phyloP scores from a whole-genome alignment of 2,797 vertebrate genomes.

The Coracias cyanogaster region DNA sequence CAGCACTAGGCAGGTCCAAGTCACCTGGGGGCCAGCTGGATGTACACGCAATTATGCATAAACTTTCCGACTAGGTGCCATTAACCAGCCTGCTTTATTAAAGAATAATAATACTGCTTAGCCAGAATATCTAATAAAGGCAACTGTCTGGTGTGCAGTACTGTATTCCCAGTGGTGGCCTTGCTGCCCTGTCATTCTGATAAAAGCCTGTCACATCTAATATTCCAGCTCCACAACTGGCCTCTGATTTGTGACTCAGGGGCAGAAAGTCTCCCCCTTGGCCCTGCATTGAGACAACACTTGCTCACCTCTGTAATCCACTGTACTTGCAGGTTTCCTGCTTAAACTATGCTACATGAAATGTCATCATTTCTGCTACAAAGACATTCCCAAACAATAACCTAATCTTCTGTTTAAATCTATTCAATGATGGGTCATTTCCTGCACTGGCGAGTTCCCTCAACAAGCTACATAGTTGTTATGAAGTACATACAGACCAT shows the following conservation, averaged over 20 bases:
- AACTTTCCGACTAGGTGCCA: neutral
- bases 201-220: neutral
- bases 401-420: neutral
- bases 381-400: no score
- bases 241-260: neutral
- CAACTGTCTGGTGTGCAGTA: neutral
- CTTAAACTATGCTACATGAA: neutral
- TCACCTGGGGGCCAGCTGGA: neutral
- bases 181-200: neutral
- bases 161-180: neutral
- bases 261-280: neutral
- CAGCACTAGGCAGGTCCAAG: neutral
- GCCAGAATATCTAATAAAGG: neutral
- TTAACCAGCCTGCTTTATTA: neutral
- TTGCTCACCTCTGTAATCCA: neutral
- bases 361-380: neutral
- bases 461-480: neutral
- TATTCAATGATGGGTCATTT: neutral
- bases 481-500: fast-evolving
- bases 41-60: neutral
- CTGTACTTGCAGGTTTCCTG: neutral
- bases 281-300: neutral
- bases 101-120: neutral
- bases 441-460: neutral
- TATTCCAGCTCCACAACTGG: neutral